Evolutionary conservation across 2,888 invertebrate species (phyloP).

Genomic region (Hypomecis punctinalis): DNA sequence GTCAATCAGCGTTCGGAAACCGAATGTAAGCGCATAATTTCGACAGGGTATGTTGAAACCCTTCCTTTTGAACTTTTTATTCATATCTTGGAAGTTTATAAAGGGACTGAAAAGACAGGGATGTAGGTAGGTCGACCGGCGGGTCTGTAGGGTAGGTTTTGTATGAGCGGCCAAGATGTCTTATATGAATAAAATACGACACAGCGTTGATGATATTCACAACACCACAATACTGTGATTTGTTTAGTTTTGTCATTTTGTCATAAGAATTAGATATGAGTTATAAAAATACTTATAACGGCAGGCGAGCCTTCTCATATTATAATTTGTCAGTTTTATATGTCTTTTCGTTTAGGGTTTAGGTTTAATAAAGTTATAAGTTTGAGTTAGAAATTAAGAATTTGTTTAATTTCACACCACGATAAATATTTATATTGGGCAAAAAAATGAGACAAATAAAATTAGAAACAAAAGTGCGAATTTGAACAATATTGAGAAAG

Average conservation of each 20-base stretch:
- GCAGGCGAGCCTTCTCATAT: conserved; percentile 11
- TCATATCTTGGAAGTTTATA: conserved; percentile 66
- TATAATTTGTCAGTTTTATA: conserved; percentile 11
- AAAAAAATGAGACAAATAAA: conserved; percentile 61
- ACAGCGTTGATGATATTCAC: conserved; percentile 51
- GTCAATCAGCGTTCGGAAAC: neutral
- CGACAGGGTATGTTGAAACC: conserved; percentile 69
- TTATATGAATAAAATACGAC: conserved; percentile 57
- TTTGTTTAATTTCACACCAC: conserved; percentile 52
- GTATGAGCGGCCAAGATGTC: conserved; percentile 72
- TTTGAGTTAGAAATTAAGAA: conserved; percentile 48
- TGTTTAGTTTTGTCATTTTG: conserved; percentile 4
- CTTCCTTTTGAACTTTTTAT: conserved; percentile 63
- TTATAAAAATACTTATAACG: neutral
- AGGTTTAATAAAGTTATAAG: conserved; percentile 53
- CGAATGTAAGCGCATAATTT: conserved; percentile 59
- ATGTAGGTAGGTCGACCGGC: conserved; percentile 70
- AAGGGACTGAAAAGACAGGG: conserved; percentile 81
- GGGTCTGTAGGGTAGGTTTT: conserved; percentile 75
- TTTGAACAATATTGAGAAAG: conserved; percentile 70
- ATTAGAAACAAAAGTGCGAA: conserved; percentile 67
- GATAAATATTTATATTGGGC: conserved; percentile 54
- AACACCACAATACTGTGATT: conserved; percentile 32
- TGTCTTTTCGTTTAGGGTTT: conserved; percentile 43
- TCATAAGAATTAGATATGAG: neutral